Percentiles rank a stretch among this genome's conserved stretches.
These are phyloP conservation scores for Mastomys coucha DNA, from an alignment of 2,113 vertebrate species.

Conservation along the genomic window DNA sequence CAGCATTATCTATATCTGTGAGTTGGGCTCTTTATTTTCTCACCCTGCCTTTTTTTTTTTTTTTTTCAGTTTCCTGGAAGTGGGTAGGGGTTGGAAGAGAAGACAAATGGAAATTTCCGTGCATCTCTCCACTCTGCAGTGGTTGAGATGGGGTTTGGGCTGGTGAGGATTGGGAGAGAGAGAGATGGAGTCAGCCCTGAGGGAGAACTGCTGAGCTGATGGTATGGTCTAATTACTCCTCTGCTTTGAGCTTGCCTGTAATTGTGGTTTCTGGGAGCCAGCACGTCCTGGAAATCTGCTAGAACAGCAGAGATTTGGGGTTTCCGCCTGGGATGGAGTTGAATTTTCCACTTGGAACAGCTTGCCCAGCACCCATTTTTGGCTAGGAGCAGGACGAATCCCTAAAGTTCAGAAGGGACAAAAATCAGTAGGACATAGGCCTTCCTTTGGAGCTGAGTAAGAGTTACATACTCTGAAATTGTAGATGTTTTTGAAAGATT, in stretches of 20 bases:
- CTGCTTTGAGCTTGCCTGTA: slow-evolving; percentile 79
- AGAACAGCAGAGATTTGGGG: slow-evolving; percentile 63
- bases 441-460: slow-evolving; percentile 3
- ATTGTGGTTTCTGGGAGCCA: slow-evolving; percentile 84
- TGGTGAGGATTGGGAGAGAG: not conserved
- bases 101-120: slow-evolving; percentile 68
- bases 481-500: not conserved
- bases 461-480: not conserved
- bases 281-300: slow-evolving; percentile 71
- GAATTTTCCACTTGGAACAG: slow-evolving; percentile 75
- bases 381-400: not conserved
- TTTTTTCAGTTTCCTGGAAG: slow-evolving; percentile 73
- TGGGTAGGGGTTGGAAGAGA: slow-evolving; percentile 42
- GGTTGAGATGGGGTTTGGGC: slow-evolving; percentile 17
- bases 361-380: slow-evolving; percentile 60
- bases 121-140: not conserved
- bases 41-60: not conserved
- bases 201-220: slow-evolving; percentile 79
- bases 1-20: slow-evolving; percentile 2
- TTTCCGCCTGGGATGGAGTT: slow-evolving; percentile 72
- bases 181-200: slow-evolving; percentile 59
- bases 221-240: slow-evolving; percentile 80
- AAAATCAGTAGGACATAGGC: not conserved
- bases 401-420: slow-evolving; percentile 46
- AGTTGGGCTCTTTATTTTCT: slow-evolving; percentile 49